Evolutionary conservation across 2,113 vertebrate genomes (phyloP), one percentile per base, ranked within the genome.

Genomic region (Petrocephalus microphthalmus): DNA sequence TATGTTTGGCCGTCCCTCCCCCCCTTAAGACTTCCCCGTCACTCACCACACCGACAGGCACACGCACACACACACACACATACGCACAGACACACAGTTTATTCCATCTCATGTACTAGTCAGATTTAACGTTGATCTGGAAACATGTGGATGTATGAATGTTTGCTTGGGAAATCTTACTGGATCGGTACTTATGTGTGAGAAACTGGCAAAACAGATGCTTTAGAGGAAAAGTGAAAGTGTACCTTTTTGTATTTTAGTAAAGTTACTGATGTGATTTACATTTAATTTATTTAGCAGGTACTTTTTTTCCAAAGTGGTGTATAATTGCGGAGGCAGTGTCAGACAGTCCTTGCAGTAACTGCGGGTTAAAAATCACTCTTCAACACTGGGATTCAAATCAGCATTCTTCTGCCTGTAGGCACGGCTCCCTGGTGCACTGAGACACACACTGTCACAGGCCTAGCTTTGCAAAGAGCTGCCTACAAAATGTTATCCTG

Each of bases 1-100:
- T 89, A 52, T 71, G 83, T 33, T 88, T 88, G 88, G 88, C 78
- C 33, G 22, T 64, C 42, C 45, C 88, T 47, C 88, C 42, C 25
- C 53, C 49, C n/a, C 20, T 45, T 37, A 89, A 84, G 56, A 85
- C 88, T 71, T 71, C 83, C 57, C 88, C 19, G 45, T 49, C n/a
- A 10, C 67, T 56, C 37, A 20, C 88, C 60, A 49, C 84, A 64
- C 22, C 6, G 22, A 54, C 81, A 29, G 56, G 45, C 57, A 84
- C 88, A 52, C 82, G 74, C 49, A 71, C 78, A 87, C 88, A 49
- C 64, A 83, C 84, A 86, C 53, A 52, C 54, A 78, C 47, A 53
- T 29, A 57, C 84, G 8, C 67, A 0, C 67, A 78, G 22, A 11
- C 29, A 53, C 52, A 45, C 45, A 45, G 20, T 47, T 83, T 83